phyloP scores from a whole-genome alignment of 1,140 invertebrate genomes.

The Nylanderia fulva region DNA sequence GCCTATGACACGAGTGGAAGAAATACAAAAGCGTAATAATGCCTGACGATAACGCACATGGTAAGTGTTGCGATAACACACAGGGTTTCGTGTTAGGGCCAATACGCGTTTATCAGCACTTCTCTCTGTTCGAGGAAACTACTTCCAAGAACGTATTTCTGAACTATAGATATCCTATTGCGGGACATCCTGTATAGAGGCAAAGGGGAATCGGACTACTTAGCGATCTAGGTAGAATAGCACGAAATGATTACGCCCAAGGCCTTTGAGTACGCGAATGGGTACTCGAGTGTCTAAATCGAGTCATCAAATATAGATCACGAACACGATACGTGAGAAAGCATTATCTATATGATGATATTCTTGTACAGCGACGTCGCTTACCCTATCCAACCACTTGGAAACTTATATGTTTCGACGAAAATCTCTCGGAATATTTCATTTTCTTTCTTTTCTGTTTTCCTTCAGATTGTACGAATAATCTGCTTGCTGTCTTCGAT shows the following conservation, averaged over 20 bases:
- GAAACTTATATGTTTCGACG: slow-evolving; percentile 45
- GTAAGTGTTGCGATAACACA: slow-evolving; percentile 5
- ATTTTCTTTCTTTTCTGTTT: slow-evolving; percentile 11
- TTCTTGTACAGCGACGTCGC: slow-evolving; percentile 44
- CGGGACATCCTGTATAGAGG: slow-evolving; percentile 36
- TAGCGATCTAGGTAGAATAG: slow-evolving; percentile 50
- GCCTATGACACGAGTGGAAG: not conserved
- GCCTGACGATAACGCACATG: slow-evolving; percentile 15
- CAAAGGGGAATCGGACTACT: slow-evolving; percentile 55
- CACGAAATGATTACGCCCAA: slow-evolving; percentile 41
- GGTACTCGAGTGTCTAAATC: slow-evolving; percentile 72
- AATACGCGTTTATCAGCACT: slow-evolving; percentile 38
- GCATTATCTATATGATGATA: slow-evolving; percentile 71
- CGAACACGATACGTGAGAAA: slow-evolving; percentile 67
- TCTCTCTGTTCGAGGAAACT: not conserved
- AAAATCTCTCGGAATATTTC: slow-evolving; percentile 38
- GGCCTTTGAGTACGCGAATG: slow-evolving; percentile 55
- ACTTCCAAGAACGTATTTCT: slow-evolving; percentile 41
- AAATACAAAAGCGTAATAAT: not conserved
- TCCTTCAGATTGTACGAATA: slow-evolving; percentile 16
- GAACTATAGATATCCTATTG: slow-evolving; percentile 47
- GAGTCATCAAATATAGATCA: slow-evolving; percentile 77
- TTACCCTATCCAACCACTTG: slow-evolving; percentile 25
- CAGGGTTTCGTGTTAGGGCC: not conserved
- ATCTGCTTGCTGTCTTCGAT: slow-evolving; percentile 36